Evolutionary conservation across 2,888 invertebrate species (phyloP).

Genomic region (Carterocephalus palaemon): DNA sequence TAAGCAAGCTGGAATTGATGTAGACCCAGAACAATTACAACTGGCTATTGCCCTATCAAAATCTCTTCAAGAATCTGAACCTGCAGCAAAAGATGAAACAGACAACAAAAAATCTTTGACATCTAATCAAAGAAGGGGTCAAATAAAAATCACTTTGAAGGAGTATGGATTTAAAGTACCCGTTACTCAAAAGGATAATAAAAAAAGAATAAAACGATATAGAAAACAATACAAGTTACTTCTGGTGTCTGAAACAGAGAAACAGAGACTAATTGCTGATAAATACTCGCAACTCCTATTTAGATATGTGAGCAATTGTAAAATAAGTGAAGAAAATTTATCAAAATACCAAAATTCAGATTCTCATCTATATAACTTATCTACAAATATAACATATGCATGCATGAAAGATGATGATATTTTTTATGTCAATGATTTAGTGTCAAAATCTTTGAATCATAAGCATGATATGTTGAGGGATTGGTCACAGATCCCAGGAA

Average conservation of each 20-base stretch:
- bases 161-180: constrained; percentile 81
- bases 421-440: constrained; percentile 69
- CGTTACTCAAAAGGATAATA: constrained; percentile 42
- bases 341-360: constrained; percentile 25
- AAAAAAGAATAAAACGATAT: constrained; percentile 36
- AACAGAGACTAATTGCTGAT: constrained; percentile 50
- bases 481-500: constrained; percentile 81
- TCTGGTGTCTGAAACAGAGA: constrained; percentile 46
- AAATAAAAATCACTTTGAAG: constrained; percentile 75
- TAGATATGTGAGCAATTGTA: constrained; percentile 20
- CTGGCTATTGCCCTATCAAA: constrained; percentile 83
- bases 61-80: constrained; percentile 59
- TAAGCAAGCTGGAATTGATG: constrained; percentile 66
- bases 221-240: constrained; percentile 56
- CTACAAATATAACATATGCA: constrained; percentile 50
- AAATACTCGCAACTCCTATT: constrained; percentile 60
- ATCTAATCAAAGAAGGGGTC: constrained; percentile 50
- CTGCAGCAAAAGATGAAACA: constrained; percentile 28
- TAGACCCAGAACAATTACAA: constrained; percentile 82
- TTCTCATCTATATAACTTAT: constrained; percentile 42
- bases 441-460: constrained; percentile 58
- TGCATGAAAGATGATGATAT: constrained; percentile 44
- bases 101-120: constrained; percentile 35
- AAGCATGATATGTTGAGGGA: constrained; percentile 77
- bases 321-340: not conserved